A percentile compares a stretch with the other conserved stretches of the same genome.
These are phyloP conservation scores for Staurois parvus DNA, from an alignment of 2,797 vertebrate species.

Conservation along the genomic window DNA sequence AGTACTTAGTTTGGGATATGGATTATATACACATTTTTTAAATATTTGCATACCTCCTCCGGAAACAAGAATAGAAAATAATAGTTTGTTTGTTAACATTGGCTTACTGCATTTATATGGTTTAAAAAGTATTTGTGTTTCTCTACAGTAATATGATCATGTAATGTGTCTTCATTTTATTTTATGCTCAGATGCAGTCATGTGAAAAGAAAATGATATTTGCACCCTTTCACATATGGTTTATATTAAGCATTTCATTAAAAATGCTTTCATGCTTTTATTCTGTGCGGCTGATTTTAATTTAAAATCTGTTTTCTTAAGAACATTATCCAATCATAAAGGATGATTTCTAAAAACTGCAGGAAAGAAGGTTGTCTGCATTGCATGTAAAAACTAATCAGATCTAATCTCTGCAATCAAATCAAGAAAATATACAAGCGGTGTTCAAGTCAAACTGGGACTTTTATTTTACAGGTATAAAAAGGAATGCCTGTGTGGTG, in stretches of 20 bases:
- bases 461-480: too few relatives aligned
- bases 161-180: neutral
- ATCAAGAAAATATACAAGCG: neutral
- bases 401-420: neutral
- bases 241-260: slow-evolving; percentile 21
- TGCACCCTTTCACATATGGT: slow-evolving; percentile 3
- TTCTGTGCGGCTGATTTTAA: slow-evolving; percentile 6
- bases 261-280: neutral
- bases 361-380: neutral
- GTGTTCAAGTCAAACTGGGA: too few relatives aligned
- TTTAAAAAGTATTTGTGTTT: neutral
- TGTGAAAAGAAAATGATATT: neutral
- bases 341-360: too few relatives aligned
- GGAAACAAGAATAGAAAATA: neutral
- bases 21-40: too few relatives aligned
- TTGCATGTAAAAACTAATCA: neutral
- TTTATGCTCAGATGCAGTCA: neutral
- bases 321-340: neutral
- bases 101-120: neutral
- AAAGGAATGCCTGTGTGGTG: too few relatives aligned
- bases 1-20: too few relatives aligned
- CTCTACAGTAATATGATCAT: neutral
- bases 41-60: too few relatives aligned
- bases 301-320: slow-evolving; percentile 15
- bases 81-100: neutral